phyloP scores from a whole-genome alignment of 2,888 invertebrate species.

The Drosophila subquinaria region DNA sequence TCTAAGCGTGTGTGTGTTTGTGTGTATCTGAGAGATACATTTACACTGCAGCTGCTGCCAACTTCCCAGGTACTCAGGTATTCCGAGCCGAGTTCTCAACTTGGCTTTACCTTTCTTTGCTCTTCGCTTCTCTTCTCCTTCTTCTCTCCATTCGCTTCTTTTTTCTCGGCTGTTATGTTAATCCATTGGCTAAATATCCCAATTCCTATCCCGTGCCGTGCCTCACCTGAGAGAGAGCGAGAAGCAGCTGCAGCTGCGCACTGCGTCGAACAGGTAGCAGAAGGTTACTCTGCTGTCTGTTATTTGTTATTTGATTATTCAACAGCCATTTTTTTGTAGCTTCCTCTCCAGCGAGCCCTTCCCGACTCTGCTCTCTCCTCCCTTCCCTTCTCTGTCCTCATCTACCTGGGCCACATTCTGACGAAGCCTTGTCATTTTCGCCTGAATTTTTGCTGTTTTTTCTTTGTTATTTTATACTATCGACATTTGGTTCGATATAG shows the following conservation, averaged over 20 bases:
- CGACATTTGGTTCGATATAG: slow-evolving; percentile 38
- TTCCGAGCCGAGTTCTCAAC: slow-evolving; percentile 51
- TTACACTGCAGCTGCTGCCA: slow-evolving; percentile 37
- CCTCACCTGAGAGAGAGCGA: slow-evolving; percentile 44
- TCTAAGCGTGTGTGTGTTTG: slow-evolving; percentile 10
- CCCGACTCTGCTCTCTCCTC: not conserved
- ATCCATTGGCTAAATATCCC: slow-evolving; percentile 67
- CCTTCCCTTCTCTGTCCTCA: slow-evolving; percentile 10
- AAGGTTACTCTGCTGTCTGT: slow-evolving; percentile 36
- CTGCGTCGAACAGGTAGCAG: slow-evolving; percentile 62
- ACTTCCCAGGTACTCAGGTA: slow-evolving; percentile 50
- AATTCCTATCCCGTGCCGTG: slow-evolving; percentile 35
- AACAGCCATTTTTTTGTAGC: slow-evolving; percentile 63
- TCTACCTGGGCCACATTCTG: slow-evolving; percentile 53
- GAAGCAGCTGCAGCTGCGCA: slow-evolving; percentile 73
- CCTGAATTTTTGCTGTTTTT: slow-evolving; percentile 54
- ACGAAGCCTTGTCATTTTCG: slow-evolving; percentile 57
- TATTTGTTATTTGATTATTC: slow-evolving; percentile 75
- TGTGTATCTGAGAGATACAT: slow-evolving; percentile 37
- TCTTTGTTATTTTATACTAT: slow-evolving; percentile 42
- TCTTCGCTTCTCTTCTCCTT: not conserved
- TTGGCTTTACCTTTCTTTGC: slow-evolving; percentile 52
- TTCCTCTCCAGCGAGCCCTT: slow-evolving; percentile 46
- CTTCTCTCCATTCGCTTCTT: slow-evolving; percentile 29
- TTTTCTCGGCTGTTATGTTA: slow-evolving; percentile 62